Evolutionary conservation across 2,113 vertebrate genomes (phyloP), one percentile per base, ranked within the genome.

Genomic region (Condylura cristata): DNA sequence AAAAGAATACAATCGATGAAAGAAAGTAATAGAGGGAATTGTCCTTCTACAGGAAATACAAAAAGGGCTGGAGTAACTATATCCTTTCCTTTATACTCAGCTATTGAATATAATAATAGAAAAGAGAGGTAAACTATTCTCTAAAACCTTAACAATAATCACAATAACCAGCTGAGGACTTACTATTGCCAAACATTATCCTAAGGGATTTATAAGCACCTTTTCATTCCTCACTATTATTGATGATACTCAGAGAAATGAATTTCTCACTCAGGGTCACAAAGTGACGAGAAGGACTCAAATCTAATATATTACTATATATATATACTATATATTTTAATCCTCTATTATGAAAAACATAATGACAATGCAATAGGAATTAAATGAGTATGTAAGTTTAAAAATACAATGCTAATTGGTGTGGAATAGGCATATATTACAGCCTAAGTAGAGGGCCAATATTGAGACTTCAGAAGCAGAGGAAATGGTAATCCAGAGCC

Each of bases 1-100:
- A 32, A 91, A 95, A 92, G 32, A 65, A 11, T 51, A 53, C 12
- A 76, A 34, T 94, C 93, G 63, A 90, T 79, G 58, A 88, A 95
- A 12, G 14, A 94, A 78, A 4, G 58, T 75, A 87, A 81, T 16
- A 86, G 22, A 83, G 81, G 85, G 68, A 56, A 78, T 86, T 26
- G 4, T 0, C 14, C 81, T 95, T 92, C 60, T 60, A 63, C 0
- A 24, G 48, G 34, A 71, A 86, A 87, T 84, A 66, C 16, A 71
- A 28, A 91, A 87, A 63, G 20, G 30, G 3, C 2, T 10, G 14
- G 12, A 37, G 17, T 48, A 91, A 32, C 39, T 58, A 76, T 90
- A 71, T 68, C 26, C 39, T 70, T 92, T 91, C 44, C 37, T 60
- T 61, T 80, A 82, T 18, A 22, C 10, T 91, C 46, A 93, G 24